These are phyloP conservation scores for Psittacula cyanocephala DNA, from an alignment of 2,113 vertebrate genomes.

Conservation along the genomic window DNA sequence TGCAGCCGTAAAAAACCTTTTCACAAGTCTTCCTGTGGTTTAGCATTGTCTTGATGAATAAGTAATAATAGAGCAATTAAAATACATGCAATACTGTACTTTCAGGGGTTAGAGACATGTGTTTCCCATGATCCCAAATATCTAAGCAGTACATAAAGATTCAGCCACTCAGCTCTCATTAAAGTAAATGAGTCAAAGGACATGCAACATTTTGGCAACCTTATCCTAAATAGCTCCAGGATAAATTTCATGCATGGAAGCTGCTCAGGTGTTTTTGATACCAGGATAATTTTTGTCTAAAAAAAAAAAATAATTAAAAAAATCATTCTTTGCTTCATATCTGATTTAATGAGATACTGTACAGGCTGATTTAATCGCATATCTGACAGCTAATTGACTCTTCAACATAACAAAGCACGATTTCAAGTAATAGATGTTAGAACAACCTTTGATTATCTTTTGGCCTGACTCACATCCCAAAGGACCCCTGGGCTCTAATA, in stretches of 20 bases:
- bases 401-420: slow-evolving; percentile 17
- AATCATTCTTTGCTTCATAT: background rate
- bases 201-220: background rate
- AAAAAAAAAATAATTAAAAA: background rate
- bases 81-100: background rate
- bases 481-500: background rate
- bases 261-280: background rate
- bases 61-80: background rate
- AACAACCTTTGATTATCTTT: slow-evolving; percentile 46
- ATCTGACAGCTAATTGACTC: slow-evolving; percentile 35
- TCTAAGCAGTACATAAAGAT: background rate
- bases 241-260: background rate
- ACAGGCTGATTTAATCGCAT: slow-evolving; percentile 17
- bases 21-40: background rate
- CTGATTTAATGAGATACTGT: slow-evolving; percentile 21
- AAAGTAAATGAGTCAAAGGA: background rate
- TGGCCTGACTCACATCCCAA: background rate
- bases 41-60: background rate
- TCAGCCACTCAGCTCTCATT: background rate
- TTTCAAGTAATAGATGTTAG: slow-evolving; percentile 16
- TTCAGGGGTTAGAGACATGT: background rate
- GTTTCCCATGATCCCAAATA: background rate
- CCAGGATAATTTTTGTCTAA: background rate
- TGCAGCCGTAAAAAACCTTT: accelerated
- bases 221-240: background rate